Evolutionary conservation across 30 jellyfish, hydroid and myxozoan genomes (phyloP), one percentile per base, ranked within the genome.

Genomic region (Hydra vulgaris): DNA sequence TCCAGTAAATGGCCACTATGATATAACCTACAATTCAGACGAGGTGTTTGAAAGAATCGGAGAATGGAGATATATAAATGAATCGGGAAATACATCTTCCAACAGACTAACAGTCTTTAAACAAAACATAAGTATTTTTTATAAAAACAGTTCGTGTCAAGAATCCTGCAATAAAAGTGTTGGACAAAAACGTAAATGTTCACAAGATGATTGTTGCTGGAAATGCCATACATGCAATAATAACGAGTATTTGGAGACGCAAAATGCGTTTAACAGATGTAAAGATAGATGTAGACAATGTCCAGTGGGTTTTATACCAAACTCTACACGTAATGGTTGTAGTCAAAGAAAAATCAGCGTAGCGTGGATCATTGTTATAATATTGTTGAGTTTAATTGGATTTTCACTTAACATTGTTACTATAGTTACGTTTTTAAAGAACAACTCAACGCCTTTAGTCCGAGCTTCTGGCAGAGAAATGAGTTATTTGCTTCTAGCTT

Each of bases 381-480:
- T 87, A 17, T 76, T 89, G 54, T 67, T 89, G 26, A 86, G 95
- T 21, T 77, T 93, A 1, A 84, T 85, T 77, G 97, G 97, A 21
- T 68, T 89, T 83, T 78, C 85, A 71, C 66, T 81, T 21, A 89
- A 93, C 18, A 22, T 85, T 12, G 85, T 85, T 53, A 92, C 89
- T 69, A 24, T 85, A 69, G 71, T 26, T 17, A 88, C 86, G 66
- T 89, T 79, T 54, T 53, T 85, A 25, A 74, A 85, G 27, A 78
- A 85, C 78, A 68, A 86, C 77, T 19, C 70, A 69, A 89, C 97
- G 53, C 97, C 97, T 17, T 88, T 89, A 8, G 89, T 89, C 8
- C 83, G 72, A 83, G 97, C 95, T 0, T 89, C 97, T 18, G 95
- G 95, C 16, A 74, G 97, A 52, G 97, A 89, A 66, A 27, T 89